These are phyloP conservation scores for Zapornia atra DNA, from an alignment of 2,113 vertebrate species.

Conservation along the genomic window DNA sequence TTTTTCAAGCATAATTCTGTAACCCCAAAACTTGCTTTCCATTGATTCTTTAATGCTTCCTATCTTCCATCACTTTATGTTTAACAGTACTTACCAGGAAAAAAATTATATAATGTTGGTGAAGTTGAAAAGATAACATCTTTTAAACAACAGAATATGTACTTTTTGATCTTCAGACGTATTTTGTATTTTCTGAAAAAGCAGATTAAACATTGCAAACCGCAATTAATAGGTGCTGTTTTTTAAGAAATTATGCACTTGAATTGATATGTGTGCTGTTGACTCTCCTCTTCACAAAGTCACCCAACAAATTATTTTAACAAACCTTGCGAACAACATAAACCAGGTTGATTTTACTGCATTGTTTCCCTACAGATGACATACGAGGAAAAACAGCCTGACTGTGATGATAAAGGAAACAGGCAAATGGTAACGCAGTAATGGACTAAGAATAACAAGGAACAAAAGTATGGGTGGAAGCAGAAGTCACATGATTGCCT, in stretches of 20 bases:
- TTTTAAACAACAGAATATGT: neutral
- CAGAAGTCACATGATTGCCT: neutral
- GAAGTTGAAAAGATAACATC: neutral
- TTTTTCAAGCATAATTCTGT: neutral
- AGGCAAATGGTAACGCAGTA: neutral
- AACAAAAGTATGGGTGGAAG: neutral
- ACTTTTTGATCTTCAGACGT: neutral
- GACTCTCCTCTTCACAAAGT: neutral
- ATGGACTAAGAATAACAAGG: neutral
- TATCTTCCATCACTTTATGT: neutral
- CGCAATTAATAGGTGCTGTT: neutral
- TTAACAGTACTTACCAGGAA: neutral
- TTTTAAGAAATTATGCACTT: neutral
- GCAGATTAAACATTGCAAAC: no score
- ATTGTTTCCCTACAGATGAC: neutral
- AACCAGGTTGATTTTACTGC: neutral
- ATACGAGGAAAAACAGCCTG: neutral
- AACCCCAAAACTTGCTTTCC: neutral
- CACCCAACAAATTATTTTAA: neutral
- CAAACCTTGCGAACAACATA: neutral
- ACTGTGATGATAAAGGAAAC: neutral
- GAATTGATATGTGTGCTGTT: neutral
- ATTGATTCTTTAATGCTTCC: neutral
- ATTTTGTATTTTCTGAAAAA: neutral
- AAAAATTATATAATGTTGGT: neutral